Evolutionary conservation across 2,888 invertebrate genomes (phyloP), one percentile per base, ranked within the genome.

Genomic region (Criorhina ranunculi): DNA sequence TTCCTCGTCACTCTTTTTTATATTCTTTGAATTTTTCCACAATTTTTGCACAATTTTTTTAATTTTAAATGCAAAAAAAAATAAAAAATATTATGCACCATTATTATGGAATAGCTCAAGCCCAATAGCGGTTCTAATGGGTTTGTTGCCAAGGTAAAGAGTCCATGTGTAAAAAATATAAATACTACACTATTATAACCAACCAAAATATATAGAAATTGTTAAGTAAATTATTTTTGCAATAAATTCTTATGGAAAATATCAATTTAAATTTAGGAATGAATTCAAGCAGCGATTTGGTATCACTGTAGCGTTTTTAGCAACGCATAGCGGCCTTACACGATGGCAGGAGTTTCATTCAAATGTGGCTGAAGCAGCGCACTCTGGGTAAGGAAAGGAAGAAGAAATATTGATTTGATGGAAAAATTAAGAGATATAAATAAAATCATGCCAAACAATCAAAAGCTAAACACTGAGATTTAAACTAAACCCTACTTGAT

Each of bases 91-190:
- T 88, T 88, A 87, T 87, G 87, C 88, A 88, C 89, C 87, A 91
- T 92, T 92, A 69, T 91, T 90, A 92, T 92, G 92, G 93, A 93
- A 93, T 94, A 94, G 94, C 93, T 91, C 92, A 92, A 95, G 95
- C 93, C 96, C 97, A 93, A 96, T 97, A 94, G 96, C 96, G 93
- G 96, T 96, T 94, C 95, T 97, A 95, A 97, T 97, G 95, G 96
- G 96, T 94, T 95, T 96, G 92, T 94, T 97, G 93, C 95, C 97
- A 95, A 97, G 97, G 97, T 97, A 97, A 95, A 93, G 29, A 67
- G 51, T 80, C 75, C 60, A 49, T 31, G 67, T 67, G 57, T 76
- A 46, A 64, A 17, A 42, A 69, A 40, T 60, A 44, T 33, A 81
- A 64, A 62, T 70, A 31, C 55, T 62, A 59, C 40, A 51, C 51